A percentile compares a stretch with the other conserved stretches of the same genome.
phyloP scores from a whole-genome alignment of 2,113 vertebrate species.

The Zootoca vivipara region DNA sequence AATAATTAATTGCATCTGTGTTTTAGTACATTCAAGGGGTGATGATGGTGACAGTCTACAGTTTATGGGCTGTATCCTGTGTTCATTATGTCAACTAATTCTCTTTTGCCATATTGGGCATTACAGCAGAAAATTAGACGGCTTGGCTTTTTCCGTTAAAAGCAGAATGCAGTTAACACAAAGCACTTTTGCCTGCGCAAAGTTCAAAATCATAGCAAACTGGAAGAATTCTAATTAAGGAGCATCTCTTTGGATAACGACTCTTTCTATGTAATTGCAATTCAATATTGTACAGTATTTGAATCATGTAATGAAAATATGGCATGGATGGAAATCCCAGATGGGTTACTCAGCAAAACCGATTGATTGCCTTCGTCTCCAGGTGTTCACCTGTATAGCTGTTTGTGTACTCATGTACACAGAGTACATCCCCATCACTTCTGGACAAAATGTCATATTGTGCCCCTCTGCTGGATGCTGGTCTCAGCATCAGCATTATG shows the following conservation, averaged over 20 bases:
- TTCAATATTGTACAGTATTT: background rate
- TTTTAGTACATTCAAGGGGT: slow-evolving; percentile 27
- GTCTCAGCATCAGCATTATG: background rate
- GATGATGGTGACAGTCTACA: background rate
- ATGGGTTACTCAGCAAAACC: background rate
- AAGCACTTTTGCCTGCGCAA: background rate
- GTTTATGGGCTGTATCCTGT: slow-evolving; percentile 49
- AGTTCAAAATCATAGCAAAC: slow-evolving; percentile 23
- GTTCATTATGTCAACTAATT: slow-evolving; percentile 40
- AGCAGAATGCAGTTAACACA: background rate
- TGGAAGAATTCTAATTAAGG: background rate
- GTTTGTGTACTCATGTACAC: background rate
- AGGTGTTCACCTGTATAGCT: background rate
- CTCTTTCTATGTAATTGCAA: background rate
- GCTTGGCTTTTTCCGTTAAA: background rate
- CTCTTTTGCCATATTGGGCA: slow-evolving; percentile 1
- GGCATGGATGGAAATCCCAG: background rate
- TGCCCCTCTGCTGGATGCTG: background rate
- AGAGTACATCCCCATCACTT: background rate
- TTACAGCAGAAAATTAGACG: background rate
- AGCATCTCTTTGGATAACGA: background rate
- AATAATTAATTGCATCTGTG: slow-evolving; percentile 50
- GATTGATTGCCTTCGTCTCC: background rate
- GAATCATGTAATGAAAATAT: background rate
- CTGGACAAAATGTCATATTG: background rate